Base-by-base conservation (phyloP, 2,888 invertebrate species). In the Poecilus cupreus region DNA sequence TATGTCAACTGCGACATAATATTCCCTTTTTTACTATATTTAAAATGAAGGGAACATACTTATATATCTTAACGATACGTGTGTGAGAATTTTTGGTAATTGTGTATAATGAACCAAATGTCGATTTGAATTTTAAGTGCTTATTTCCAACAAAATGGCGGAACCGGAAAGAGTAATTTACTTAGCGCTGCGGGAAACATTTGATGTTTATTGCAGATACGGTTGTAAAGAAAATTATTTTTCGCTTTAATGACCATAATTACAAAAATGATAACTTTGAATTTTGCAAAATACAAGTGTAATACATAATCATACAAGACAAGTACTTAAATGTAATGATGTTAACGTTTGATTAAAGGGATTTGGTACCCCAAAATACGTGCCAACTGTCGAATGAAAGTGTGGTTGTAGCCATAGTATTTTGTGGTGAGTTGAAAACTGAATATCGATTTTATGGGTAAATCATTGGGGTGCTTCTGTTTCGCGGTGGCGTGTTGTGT, bases 191-290 rank as follows among this genome's bases (percentile, higher is more conserved):
- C 51, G 5, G 1, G 51, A 51, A 18, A 51, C 51, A 51, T 51
- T 51, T 51, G 51, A 51, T 51, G 51, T 51, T 51, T 51, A 51
- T 51, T 51, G 51, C 51, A 51, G 51, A 51, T 51, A 51, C 51
- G 51, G 51, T 51, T 51, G 51, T 51, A 51, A 51, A 51, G 51
- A 51, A 51, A 18, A 51, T 51, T 51, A 18, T 51, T 51, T 51
- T 51, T 51, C 0, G 0, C 5, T 51, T 8, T 51, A 51, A 51
- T 51, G 51, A 51, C 51, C 10, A 1, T 18, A 51, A 51, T 51
- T 51, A 51, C 51, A 51, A 51, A 51, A 51, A 51, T 51, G 51
- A 51, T 51, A 18, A 51, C 18, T 51, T 18, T 13, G 4, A 32
- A 32, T 32, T 32, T 32, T 32, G 32, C 32, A 32, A 32, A 32